Evolutionary conservation across 92 coral and sea anemone species (phyloP), one percentile per base, ranked within the genome.

Genomic region (Actinernus sp.): DNA sequence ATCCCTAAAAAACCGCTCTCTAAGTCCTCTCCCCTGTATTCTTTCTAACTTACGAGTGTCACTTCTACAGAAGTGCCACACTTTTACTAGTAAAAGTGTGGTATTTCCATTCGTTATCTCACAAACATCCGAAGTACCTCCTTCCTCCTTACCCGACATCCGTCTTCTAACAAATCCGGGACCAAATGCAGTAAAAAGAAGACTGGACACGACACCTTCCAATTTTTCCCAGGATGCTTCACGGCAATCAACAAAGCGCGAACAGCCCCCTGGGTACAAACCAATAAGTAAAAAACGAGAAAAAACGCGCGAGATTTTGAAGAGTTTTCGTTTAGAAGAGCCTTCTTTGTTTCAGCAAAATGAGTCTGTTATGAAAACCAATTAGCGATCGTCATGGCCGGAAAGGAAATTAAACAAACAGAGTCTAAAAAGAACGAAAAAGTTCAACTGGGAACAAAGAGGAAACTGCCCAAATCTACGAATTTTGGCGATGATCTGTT

Each of bases 401-500:
- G 60, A 30, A 37, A 34, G 16, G n/a, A 18, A 65, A 59, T 59
- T 49, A 49, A 28, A 20, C 33, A 33, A 11, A 25, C 3, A 49
- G 36, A 19, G 18, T 33, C 55, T 45, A 40, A 65, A 19, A 18
- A 25, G 1, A 47, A 49, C 32, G 21, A 63, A 49, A 65, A 65
- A 31, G 44, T 17, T 0, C 43, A 65, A 17, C 5, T 30, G 11
- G 64, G 58, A 13, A 55, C 28, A 43, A 70, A 57, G 54, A 65
- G 78, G 48, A 70, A 70, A 49, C 20, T 5, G 24, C 23, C 55
- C 2, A 8, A 24, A 6, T 14, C 65, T 14, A 53, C 17, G 27
- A 18, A 31, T n/a, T 16, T 36, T 49, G 56, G 21, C 13, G 27
- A 22, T 6, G 81, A 85, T 57, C 52, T 90, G 24, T 90, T 90